Percentiles rank a stretch among this genome's conserved stretches.
phyloP scores from a whole-genome alignment of 2,888 invertebrate species.

The Liopterus haemorrhoidalis region DNA sequence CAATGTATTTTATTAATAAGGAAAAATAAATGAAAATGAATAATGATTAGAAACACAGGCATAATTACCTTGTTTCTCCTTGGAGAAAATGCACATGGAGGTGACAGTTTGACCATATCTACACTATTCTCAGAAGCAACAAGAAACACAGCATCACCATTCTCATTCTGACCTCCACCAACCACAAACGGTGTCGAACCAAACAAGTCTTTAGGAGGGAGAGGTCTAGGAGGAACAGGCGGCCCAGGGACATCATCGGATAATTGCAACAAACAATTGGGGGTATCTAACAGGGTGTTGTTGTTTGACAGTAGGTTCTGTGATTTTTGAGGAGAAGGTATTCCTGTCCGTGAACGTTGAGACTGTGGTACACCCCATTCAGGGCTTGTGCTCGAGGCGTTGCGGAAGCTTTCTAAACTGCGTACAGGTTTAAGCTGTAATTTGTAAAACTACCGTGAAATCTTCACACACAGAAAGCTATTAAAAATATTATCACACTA shows the following conservation, averaged over 20 bases:
- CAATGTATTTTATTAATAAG: neutral
- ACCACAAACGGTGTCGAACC: conserved; percentile 45
- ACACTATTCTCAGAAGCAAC: conserved; percentile 45
- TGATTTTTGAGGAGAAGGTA: conserved; percentile 36
- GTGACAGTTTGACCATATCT: conserved; percentile 46
- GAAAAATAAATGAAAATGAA: conserved; percentile 7
- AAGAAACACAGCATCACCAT: conserved; percentile 46
- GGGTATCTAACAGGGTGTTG: neutral
- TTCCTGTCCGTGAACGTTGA: conserved; percentile 23
- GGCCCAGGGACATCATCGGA: conserved; percentile 43
- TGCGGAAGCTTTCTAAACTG: conserved; percentile 55
- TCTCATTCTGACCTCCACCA: conserved; percentile 45
- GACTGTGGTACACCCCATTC: conserved; percentile 41
- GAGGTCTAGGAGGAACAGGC: conserved; percentile 45
- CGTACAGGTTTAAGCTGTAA: conserved; percentile 57
- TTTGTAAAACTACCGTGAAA: conserved; percentile 18
- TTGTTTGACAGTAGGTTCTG: neutral
- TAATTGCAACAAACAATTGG: conserved; percentile 36
- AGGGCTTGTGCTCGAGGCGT: conserved; percentile 37
- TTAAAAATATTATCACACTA: conserved; percentile 3
- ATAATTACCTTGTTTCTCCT: conserved; percentile 42
- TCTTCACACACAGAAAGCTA: conserved; percentile 14
- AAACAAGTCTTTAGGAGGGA: conserved; percentile 44
- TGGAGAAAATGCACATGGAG: conserved; percentile 42
- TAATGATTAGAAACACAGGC: neutral